Evolutionary conservation across 1,140 invertebrate genomes (phyloP).

Genomic region (Ceratosolen solmsi): DNA sequence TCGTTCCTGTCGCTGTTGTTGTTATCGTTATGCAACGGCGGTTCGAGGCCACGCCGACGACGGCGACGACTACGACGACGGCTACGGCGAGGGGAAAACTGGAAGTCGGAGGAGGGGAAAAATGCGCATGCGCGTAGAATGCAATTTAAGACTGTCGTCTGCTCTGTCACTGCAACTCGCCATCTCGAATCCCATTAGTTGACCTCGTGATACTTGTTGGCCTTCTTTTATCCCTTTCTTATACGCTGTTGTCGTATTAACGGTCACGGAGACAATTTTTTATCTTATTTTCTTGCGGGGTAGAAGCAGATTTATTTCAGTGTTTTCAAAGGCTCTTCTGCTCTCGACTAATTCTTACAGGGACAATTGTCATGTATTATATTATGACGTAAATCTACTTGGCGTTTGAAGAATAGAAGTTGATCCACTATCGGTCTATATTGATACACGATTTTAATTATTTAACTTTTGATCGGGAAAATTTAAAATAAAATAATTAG

Average conservation of each 20-base stretch:
- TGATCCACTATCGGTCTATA: too few relatives aligned
- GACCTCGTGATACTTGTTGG: constrained; percentile 9
- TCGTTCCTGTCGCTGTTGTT: constrained; percentile 46
- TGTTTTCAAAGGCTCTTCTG: not conserved
- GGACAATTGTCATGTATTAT: too few relatives aligned
- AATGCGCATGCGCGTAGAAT: not conserved
- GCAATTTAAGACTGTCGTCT: not conserved
- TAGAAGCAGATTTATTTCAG: not conserved
- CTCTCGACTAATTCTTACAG: not conserved
- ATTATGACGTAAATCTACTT: too few relatives aligned
- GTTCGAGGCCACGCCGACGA: not conserved
- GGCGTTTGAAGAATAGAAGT: too few relatives aligned
- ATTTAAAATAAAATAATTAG: too few relatives aligned
- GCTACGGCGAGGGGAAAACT: not conserved
- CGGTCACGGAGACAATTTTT: not conserved
- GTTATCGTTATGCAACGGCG: constrained; percentile 28
- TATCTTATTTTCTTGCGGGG: not conserved
- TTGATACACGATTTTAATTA: too few relatives aligned
- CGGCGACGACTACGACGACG: too few relatives aligned
- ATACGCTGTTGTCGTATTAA: not conserved
- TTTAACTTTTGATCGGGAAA: too few relatives aligned
- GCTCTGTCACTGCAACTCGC: not conserved
- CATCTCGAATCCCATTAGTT: constrained; percentile 1
- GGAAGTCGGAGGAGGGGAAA: not conserved
- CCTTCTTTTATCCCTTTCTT: constrained; percentile 6